Evolutionary conservation across 2,797 vertebrate species (phyloP).

Genomic region (Acanthiza pusilla): DNA sequence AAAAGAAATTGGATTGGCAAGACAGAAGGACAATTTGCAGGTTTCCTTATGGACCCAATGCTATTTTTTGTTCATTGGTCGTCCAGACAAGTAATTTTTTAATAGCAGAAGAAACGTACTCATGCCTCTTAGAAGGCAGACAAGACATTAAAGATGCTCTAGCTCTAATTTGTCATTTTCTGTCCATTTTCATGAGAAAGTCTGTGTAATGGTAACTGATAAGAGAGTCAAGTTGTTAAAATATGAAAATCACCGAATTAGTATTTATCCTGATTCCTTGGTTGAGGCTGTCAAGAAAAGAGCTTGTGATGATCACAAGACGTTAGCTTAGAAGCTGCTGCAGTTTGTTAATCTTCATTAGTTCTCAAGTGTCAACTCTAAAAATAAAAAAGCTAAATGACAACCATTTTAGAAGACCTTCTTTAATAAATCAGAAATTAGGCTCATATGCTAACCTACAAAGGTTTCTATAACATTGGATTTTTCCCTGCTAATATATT

Average conservation of each 20-base stretch:
- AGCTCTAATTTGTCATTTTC: conserved; percentile 37
- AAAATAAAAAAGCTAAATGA: not conserved
- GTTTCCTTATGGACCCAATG: not conserved
- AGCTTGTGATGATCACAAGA: conserved; percentile 33
- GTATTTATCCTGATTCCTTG: conserved; percentile 36
- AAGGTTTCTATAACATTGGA: not conserved
- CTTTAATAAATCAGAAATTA: not conserved
- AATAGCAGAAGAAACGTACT: not conserved
- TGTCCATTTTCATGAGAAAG: conserved; percentile 21
- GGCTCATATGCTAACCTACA: not conserved
- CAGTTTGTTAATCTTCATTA: not conserved
- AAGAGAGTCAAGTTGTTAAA: conserved; percentile 32
- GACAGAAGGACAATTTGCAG: not conserved
- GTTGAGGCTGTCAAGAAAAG: conserved; percentile 10
- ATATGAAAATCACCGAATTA: conserved; percentile 56
- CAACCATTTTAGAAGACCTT: not conserved
- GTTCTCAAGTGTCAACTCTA: not conserved
- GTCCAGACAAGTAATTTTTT: not conserved
- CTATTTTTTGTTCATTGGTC: not conserved
- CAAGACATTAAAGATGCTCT: not conserved
- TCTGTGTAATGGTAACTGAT: not conserved
- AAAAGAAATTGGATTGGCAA: not conserved
- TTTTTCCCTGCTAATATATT: not conserved
- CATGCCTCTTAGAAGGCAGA: not conserved
- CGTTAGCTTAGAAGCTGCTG: not conserved